Conservation (phyloP, 2,888 invertebrate genomes). For the Tiphia femorata region DNA sequence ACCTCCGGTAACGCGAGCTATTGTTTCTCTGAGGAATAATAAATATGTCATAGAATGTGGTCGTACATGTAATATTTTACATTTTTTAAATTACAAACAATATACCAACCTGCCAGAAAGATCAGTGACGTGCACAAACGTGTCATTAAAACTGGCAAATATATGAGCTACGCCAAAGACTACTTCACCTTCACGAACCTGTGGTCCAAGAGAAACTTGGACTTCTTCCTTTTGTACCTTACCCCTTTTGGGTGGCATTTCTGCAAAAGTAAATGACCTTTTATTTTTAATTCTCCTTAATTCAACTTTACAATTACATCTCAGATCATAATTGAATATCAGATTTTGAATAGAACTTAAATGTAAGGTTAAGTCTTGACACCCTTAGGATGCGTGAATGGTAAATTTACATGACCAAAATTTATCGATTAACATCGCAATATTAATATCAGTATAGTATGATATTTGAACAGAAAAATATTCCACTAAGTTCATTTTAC, state of each 20-base stretch:
- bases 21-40: slow-evolving; percentile 78
- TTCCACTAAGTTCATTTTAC: no score
- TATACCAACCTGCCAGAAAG: slow-evolving; percentile 85
- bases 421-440: no score
- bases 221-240: slow-evolving; percentile 97
- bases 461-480: no score
- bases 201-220: slow-evolving; percentile 94
- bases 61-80: background rate
- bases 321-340: no score
- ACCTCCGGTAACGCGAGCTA: slow-evolving; percentile 95
- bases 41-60: slow-evolving; percentile 1
- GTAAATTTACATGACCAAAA: no score
- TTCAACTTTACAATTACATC: no score
- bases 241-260: slow-evolving; percentile 98
- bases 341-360: no score
- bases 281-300: no score
- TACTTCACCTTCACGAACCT: slow-evolving; percentile 96
- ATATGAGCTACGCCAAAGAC: slow-evolving; percentile 99
- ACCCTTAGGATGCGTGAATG: no score
- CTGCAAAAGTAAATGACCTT: slow-evolving; percentile 39
- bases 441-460: no score
- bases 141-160: slow-evolving; percentile 99
- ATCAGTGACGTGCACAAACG: slow-evolving; percentile 99
- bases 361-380: no score
- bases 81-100: background rate